These are phyloP conservation scores for Passer montanus DNA, from an alignment of 2,113 vertebrate species.

Conservation along the genomic window DNA sequence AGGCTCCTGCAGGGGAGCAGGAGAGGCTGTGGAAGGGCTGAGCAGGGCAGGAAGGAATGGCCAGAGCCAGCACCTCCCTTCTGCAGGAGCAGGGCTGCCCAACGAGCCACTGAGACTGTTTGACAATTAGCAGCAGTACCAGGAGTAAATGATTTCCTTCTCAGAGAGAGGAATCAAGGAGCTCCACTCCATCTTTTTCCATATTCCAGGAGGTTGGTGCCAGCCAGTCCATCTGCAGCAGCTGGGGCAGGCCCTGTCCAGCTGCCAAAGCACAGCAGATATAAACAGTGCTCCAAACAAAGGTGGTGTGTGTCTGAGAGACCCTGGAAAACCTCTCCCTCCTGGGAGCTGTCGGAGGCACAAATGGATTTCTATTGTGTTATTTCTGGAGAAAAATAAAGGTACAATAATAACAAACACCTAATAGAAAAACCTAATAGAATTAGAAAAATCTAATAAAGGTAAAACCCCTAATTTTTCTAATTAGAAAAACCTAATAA, in stretches of 20 bases:
- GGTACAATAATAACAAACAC: neutral
- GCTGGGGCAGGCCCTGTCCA: neutral
- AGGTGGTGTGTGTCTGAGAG: neutral
- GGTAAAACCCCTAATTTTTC: too few species aligned
- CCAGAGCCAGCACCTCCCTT: neutral
- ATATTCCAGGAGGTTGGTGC: neutral
- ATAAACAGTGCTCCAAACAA: neutral
- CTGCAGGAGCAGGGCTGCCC: neutral
- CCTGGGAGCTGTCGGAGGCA: neutral
- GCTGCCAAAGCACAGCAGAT: neutral
- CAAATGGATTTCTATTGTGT: neutral
- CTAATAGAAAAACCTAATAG: neutral
- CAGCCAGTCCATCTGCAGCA: neutral
- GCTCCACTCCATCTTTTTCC: neutral
- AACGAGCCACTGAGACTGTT: rapidly evolving
- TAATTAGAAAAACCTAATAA: neutral
- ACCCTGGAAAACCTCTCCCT: neutral
- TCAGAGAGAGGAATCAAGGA: neutral
- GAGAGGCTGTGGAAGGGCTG: neutral
- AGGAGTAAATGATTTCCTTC: neutral
- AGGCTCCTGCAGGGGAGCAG: neutral
- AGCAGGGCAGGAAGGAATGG: neutral
- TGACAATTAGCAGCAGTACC: neutral
- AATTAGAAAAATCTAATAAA: too few species aligned
- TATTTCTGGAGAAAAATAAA: neutral